Evolutionary conservation across 2,888 invertebrate species (phyloP).

Genomic region (Leptarthrus brevirostris): DNA sequence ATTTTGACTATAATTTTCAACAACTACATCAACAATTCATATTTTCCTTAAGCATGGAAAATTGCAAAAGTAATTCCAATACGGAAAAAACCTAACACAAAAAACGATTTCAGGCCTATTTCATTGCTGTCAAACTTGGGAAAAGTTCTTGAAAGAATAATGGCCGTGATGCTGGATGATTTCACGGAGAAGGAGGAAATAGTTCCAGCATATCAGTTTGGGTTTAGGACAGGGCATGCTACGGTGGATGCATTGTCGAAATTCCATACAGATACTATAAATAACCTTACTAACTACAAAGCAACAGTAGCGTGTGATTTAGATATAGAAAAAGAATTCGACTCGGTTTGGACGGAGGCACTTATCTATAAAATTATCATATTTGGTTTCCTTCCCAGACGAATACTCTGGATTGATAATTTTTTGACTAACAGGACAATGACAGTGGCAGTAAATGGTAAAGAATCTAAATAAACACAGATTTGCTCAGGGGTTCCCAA

Average conservation of each 20-base stretch:
- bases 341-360: too few relatives aligned
- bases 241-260: neutral
- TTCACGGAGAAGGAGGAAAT: neutral
- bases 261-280: neutral
- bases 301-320: too few relatives aligned
- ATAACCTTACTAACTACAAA: too few relatives aligned
- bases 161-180: neutral
- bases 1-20: neutral
- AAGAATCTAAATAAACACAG: neutral
- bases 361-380: neutral
- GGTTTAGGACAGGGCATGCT: neutral
- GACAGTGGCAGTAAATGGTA: too few relatives aligned
- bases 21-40: neutral
- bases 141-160: slow-evolving; percentile 3
- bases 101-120: neutral
- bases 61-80: neutral
- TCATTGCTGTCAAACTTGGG: slow-evolving; percentile 9
- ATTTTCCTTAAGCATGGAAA: neutral
- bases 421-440: neutral
- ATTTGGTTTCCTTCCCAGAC: neutral
- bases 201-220: neutral
- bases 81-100: neutral
- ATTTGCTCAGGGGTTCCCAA: slow-evolving; percentile 5
- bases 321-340: too few relatives aligned
- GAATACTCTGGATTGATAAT: neutral